Evolutionary conservation across 2,113 vertebrate genomes (phyloP).

Genomic region (Amblyornis subalaris): DNA sequence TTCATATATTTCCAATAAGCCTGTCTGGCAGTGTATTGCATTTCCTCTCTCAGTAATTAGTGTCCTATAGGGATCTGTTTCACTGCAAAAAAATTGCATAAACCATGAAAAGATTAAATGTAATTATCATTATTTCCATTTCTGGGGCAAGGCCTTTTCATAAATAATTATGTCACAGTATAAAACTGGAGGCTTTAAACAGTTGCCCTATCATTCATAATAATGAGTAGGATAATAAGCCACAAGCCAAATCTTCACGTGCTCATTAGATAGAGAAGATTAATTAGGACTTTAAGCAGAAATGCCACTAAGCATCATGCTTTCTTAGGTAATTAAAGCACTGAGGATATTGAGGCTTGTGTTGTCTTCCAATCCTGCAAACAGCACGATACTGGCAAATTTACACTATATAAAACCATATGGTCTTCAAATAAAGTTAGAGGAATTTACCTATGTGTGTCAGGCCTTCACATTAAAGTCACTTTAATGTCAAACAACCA

Average conservation of each 20-base stretch:
- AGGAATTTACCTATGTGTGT: neutral
- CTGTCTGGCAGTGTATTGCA: neutral
- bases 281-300: constrained; percentile 69
- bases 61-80: constrained; percentile 57
- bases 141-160: constrained; percentile 70
- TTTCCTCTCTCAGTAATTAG: constrained; percentile 42
- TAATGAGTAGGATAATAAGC: constrained; percentile 66
- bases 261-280: constrained; percentile 59
- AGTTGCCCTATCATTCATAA: constrained; percentile 61
- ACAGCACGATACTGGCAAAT: neutral
- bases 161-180: constrained; percentile 67
- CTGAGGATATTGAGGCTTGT: neutral
- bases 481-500: neutral
- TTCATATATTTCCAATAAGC: neutral
- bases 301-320: constrained; percentile 52
- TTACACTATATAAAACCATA: neutral
- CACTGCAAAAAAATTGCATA: constrained; percentile 23
- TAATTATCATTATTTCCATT: constrained; percentile 74
- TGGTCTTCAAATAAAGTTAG: neutral
- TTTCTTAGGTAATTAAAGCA: constrained; percentile 26
- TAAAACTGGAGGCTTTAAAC: constrained; percentile 58
- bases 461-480: neutral
- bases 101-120: constrained; percentile 62
- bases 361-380: neutral
- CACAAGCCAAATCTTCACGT: constrained; percentile 49